phyloP scores from a whole-genome alignment of 2,888 invertebrate genomes.

The Aquatica leii region DNA sequence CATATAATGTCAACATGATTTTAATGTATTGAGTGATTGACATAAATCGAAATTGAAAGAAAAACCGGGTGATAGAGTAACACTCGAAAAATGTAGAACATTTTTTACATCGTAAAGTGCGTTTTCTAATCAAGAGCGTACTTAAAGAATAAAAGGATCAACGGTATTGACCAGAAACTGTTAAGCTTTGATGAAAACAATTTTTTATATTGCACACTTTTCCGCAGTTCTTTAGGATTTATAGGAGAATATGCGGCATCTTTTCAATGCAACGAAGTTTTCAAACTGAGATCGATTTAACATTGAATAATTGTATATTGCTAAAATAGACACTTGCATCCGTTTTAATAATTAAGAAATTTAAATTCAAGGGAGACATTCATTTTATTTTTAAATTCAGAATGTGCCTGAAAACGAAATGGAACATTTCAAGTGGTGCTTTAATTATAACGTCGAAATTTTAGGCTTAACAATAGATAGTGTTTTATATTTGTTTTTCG shows the following conservation, averaged over 20 bases:
- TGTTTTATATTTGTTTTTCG: constrained; percentile 2
- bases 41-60: too few species aligned
- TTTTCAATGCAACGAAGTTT: background rate
- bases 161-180: too few species aligned
- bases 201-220: constrained; percentile 4
- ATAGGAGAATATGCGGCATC: constrained; percentile 4
- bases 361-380: constrained; percentile 28
- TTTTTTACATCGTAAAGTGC: background rate
- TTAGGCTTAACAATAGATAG: constrained; percentile 16
- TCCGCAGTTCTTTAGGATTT: background rate
- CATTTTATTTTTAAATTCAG: constrained; percentile 28
- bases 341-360: constrained; percentile 19
- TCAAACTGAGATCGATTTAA: background rate
- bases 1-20: too few species aligned
- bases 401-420: constrained; percentile 29
- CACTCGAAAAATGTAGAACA: too few species aligned
- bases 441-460: constrained; percentile 30
- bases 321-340: background rate
- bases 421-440: constrained; percentile 29
- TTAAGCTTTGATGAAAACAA: background rate
- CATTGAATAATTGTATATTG: constrained; percentile 4
- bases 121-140: background rate
- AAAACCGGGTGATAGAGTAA: too few species aligned
- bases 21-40: too few species aligned
- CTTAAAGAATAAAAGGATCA: background rate